Conservation (phyloP, 2,797 vertebrate species). For the Momotus momota region DNA sequence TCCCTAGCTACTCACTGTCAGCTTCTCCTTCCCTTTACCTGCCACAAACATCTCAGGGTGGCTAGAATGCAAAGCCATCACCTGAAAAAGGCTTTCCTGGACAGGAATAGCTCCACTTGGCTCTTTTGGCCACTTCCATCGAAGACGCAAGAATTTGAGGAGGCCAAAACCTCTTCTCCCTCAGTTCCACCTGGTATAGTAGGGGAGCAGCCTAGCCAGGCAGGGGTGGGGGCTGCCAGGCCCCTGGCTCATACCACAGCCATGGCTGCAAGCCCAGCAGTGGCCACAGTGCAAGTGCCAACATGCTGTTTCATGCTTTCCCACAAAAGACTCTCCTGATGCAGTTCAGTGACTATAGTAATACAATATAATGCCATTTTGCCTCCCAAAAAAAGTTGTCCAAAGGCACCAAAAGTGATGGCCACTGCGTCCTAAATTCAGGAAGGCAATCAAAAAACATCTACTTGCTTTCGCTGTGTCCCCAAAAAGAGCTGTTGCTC, state of each 20-base stretch:
- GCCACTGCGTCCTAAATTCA: neutral
- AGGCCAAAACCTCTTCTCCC: neutral
- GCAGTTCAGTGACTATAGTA: neutral
- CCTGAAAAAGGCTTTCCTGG: neutral
- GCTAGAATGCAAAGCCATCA: neutral
- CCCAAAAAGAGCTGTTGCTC: neutral
- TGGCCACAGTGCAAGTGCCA: neutral
- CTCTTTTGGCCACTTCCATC: neutral
- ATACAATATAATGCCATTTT: neutral
- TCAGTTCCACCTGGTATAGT: neutral
- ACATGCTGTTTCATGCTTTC: neutral
- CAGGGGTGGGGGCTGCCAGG: accelerated
- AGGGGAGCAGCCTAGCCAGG: neutral
- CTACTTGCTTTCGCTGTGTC: neutral
- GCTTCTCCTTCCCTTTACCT: neutral
- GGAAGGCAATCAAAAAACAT: neutral
- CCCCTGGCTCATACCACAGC: neutral
- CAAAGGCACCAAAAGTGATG: accelerated
- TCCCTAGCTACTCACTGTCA: neutral
- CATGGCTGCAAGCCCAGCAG: neutral
- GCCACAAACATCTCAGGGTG: accelerated
- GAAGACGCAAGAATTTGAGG: neutral
- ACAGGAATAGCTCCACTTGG: neutral
- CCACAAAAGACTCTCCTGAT: neutral
- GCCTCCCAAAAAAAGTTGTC: neutral